Evolutionary conservation across 1,140 invertebrate genomes (phyloP).

Genomic region (Drosophila ercepeae): DNA sequence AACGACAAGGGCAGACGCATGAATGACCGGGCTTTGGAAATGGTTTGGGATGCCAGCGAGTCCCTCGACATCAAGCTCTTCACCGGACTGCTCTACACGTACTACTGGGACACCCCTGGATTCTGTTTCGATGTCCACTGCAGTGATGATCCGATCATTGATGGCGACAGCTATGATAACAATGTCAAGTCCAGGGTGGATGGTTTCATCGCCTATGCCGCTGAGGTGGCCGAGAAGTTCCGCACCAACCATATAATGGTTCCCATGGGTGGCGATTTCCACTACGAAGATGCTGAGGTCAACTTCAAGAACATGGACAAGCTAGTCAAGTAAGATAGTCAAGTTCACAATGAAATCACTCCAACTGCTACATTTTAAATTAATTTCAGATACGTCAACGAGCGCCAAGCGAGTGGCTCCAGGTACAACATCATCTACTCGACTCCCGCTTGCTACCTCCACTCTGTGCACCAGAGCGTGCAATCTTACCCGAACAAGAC

Average conservation of each 20-base stretch:
- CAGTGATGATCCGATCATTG: conserved; percentile 91
- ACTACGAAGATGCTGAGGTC: conserved; percentile 92
- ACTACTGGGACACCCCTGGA: conserved; percentile 92
- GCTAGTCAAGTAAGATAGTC: conserved; percentile 89
- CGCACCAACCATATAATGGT: conserved; percentile 91
- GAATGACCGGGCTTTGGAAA: conserved; percentile 84
- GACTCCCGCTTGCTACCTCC: conserved; percentile 96
- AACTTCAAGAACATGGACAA: conserved; percentile 96
- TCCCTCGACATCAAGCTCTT: conserved; percentile 87
- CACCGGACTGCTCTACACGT: conserved; percentile 90
- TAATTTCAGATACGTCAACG: conserved; percentile 19
- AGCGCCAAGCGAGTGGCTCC: conserved; percentile 85
- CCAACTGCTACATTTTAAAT: background rate
- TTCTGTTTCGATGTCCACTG: conserved; percentile 96
- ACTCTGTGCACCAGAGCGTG: conserved; percentile 90
- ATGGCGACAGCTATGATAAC: conserved; percentile 88
- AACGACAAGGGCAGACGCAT: conserved; percentile 90
- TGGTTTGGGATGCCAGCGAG: conserved; percentile 86
- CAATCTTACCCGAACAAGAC: conserved; percentile 88
- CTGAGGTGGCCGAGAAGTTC: conserved; percentile 85
- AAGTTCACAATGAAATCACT: background rate
- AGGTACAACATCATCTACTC: conserved; percentile 84
- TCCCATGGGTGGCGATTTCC: conserved; percentile 97
- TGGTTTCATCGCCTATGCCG: conserved; percentile 85
- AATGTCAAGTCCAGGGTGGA: conserved; percentile 88